Evolutionary conservation across 1,140 invertebrate genomes (phyloP).

Genomic region (Zaprionus vittiger): DNA sequence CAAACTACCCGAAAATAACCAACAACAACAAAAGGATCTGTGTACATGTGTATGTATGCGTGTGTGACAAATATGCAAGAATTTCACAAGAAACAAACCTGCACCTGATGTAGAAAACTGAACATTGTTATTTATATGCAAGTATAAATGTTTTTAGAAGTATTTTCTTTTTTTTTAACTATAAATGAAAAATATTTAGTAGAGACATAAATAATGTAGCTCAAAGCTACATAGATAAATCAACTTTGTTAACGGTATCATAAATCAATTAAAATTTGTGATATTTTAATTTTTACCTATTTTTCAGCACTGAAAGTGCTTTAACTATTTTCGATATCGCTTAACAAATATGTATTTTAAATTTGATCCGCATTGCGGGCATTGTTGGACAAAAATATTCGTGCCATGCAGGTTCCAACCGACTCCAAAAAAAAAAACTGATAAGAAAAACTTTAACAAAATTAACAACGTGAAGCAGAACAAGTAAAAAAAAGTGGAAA

Average conservation of each 20-base stretch:
- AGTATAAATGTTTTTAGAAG: background rate
- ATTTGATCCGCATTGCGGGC: constrained; percentile 18
- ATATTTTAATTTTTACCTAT: background rate
- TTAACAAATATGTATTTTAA: constrained; percentile 33
- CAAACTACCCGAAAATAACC: background rate
- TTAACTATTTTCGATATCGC: constrained; percentile 43
- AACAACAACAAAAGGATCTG: background rate
- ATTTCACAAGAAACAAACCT: background rate
- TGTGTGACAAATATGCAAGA: background rate
- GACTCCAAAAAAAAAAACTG: constrained; percentile 41
- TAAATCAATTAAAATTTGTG: background rate
- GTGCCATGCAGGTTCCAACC: constrained; percentile 22
- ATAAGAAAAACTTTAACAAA: constrained; percentile 68
- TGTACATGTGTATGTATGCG: background rate
- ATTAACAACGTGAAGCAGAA: constrained; percentile 60
- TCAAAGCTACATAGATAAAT: background rate
- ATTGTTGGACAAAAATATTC: constrained; percentile 14
- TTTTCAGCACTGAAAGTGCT: constrained; percentile 29
- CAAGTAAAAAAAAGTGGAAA: constrained; percentile 15
- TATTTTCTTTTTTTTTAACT: background rate
- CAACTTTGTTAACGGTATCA: background rate
- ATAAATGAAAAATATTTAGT: background rate
- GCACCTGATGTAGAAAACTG: background rate
- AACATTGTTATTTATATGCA: background rate
- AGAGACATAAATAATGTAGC: background rate